Base-by-base conservation (phyloP, 1,140 invertebrate genomes). In the Achroia grisella region DNA sequence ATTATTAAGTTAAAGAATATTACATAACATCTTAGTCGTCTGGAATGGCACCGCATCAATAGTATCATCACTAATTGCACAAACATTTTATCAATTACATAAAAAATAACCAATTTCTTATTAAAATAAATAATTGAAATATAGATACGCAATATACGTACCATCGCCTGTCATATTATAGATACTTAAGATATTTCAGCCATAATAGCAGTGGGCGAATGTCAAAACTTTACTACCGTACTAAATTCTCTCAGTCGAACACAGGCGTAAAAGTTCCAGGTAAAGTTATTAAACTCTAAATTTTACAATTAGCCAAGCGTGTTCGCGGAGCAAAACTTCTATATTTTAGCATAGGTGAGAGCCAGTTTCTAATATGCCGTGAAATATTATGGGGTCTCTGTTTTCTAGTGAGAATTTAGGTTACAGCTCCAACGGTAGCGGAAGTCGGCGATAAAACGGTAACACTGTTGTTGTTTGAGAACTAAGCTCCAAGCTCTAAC, bases 271-370 rank as follows among this genome's bases (percentile, higher is more conserved):
- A 70, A 64, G 54, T 67, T 72, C 36, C 35, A 48, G 45, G 48
- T 48, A 32, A 64, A 70, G 60, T 70, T 68, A 62, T 62, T 58
- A 56, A 72, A 66, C 54, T 66, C 58, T 44, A 54, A 62, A 68
- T 68, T 62, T 57, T 54, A 62, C 64, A 63, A 68, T 68, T 68
- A 68, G 61, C 57, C 45, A 43, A 56, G 52, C 50, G 52, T 63
- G 56, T 54, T 52, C 47, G 27, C 32, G 48, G 42, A 40, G 42
- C 52, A 41, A 15, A 55, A 62, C 44, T 54, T 54, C 46, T 45
- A 63, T 63, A 61, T 59, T 61, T 61, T 52, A 68, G 48, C 40
- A 60, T 61, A 63, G 63, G 64, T 68, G 57, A 55, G 52, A 44
- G 42, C 52, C 45, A 28, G 56, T 56, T 50, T 58, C 56, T 63